These are phyloP conservation scores for Drosophila atroscutellata DNA, from an alignment of 2,888 invertebrate genomes.

Conservation along the genomic window DNA sequence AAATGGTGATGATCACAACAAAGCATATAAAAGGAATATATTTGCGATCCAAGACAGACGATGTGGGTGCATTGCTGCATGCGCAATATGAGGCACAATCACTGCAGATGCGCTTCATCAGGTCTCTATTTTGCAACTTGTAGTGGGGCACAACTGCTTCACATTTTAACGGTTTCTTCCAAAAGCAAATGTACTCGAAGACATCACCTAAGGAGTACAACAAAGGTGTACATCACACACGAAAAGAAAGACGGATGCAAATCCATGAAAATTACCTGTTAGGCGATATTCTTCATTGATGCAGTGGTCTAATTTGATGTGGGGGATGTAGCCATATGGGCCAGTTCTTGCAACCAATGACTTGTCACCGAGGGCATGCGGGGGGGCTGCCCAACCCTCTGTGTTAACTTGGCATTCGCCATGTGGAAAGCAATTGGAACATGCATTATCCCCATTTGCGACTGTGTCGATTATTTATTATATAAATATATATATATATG, in stretches of 20 bases:
- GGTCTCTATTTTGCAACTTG: neutral
- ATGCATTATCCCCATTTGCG: neutral
- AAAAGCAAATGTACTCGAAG: neutral
- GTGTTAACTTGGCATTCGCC: neutral
- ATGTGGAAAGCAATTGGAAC: neutral
- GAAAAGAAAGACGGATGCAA: neutral
- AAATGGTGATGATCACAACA: neutral
- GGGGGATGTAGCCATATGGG: neutral
- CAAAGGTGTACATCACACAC: neutral
- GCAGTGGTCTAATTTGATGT: neutral
- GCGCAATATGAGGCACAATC: neutral
- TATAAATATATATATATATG: neutral
- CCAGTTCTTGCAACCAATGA: neutral
- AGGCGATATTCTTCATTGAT: neutral
- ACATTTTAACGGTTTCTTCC: neutral
- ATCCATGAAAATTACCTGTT: neutral
- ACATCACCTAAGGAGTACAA: neutral
- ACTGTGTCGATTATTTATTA: neutral
- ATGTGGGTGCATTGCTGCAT: neutral
- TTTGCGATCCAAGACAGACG: neutral
- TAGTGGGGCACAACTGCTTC: conserved; percentile 12
- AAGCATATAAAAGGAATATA: neutral
- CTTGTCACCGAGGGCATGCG: neutral
- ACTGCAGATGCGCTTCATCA: neutral
- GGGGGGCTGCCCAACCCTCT: conserved; percentile 1